Conservation (phyloP, 2,113 vertebrate genomes). For the Pycnonotus jocosus region DNA sequence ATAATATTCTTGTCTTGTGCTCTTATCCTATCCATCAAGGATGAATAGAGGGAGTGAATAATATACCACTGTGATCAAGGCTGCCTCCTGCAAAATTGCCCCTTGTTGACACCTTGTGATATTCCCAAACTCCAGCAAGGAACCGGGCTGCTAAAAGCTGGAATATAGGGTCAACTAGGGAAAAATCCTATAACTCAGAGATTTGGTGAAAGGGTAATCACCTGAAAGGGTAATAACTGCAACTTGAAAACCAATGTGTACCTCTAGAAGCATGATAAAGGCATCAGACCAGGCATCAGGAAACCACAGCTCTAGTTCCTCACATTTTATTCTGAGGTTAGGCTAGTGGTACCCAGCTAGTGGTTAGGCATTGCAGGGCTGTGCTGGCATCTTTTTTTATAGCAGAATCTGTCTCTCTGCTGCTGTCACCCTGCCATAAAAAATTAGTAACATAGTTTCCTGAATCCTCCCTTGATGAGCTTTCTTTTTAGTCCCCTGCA, state of each 20-base stretch:
- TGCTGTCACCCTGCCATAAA: neutral
- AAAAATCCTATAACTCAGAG: neutral
- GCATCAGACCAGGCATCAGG: neutral
- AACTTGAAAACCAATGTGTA: neutral
- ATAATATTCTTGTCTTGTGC: slow-evolving; percentile 32
- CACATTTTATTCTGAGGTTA: neutral
- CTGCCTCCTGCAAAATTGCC: slow-evolving; percentile 1
- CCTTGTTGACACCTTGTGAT: neutral
- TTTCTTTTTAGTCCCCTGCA: neutral
- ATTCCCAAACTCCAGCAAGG: neutral
- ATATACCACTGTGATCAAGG: neutral
- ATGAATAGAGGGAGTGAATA: slow-evolving; percentile 23
- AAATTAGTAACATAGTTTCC: neutral
- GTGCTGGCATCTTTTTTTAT: neutral
- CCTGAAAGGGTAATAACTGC: neutral
- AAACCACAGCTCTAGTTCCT: neutral
- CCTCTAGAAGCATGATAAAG: neutral
- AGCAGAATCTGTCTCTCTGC: neutral
- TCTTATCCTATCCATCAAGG: slow-evolving; percentile 1
- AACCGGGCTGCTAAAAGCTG: neutral
- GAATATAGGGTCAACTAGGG: neutral
- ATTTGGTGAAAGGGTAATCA: neutral
- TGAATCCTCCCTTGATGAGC: neutral
- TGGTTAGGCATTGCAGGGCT: neutral
- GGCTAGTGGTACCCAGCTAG: neutral